Percentiles rank a stretch among this genome's conserved stretches.
Evolutionary conservation across 37 sponge, comb jelly and placozoan species (phyloP).

Genomic region (Diacarnus erythraeanus): DNA sequence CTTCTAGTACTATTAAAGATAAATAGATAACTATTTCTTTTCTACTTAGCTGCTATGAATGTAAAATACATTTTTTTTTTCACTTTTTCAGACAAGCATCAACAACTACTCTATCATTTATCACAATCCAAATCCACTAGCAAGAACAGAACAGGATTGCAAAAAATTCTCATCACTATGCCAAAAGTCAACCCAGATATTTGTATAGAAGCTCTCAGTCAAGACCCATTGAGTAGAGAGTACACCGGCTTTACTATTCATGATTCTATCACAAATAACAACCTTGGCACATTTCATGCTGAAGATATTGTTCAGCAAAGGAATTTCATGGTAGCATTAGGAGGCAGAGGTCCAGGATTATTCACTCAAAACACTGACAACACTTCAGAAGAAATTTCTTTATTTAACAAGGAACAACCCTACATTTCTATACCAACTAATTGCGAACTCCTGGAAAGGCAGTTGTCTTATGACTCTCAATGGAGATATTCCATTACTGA

Average conservation of each 20-base stretch:
- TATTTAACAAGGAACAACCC: background rate
- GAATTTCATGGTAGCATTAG: constrained; percentile 70
- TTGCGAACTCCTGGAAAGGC: constrained; percentile 20
- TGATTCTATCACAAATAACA: constrained; percentile 7
- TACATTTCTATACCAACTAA: background rate
- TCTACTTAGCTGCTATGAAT: background rate
- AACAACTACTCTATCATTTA: constrained; percentile 7
- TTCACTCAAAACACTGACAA: constrained; percentile 45
- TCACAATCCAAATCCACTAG: constrained; percentile 25
- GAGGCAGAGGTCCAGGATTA: constrained; percentile 61
- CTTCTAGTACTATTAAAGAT: background rate
- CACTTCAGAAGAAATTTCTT: background rate
- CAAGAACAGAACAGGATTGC: constrained; percentile 8
- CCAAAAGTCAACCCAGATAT: constrained; percentile 12
- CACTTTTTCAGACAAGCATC: background rate
- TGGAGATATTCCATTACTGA: background rate
- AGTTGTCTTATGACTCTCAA: constrained; percentile 7
- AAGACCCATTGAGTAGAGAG: constrained; percentile 23
- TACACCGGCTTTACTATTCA: constrained; percentile 46
- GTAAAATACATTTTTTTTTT: no score
- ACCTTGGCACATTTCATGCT: constrained; percentile 41
- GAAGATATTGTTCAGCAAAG: constrained; percentile 66
- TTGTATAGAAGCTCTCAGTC: constrained; percentile 14
- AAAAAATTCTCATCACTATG: constrained; percentile 23
- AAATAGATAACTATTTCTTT: background rate